Percentiles rank a stretch among this genome's conserved stretches.
phyloP scores from a whole-genome alignment of 1,140 invertebrate genomes.

The Atta colombica region DNA sequence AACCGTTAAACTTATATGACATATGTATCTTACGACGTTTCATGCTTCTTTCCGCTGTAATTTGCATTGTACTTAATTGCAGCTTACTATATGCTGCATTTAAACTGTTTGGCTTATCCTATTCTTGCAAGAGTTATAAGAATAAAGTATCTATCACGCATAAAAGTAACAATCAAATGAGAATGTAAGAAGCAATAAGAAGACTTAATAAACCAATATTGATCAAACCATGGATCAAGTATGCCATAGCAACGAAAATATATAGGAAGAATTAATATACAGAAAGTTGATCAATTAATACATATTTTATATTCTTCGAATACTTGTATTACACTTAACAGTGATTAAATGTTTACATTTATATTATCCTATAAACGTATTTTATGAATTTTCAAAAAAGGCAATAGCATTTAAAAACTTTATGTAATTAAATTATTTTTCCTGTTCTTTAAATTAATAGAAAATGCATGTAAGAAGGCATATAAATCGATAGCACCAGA shows the following conservation, averaged over 20 bases:
- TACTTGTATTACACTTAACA: constrained; percentile 58
- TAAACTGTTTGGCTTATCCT: background rate
- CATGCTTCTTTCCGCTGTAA: constrained; percentile 1
- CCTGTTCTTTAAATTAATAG: background rate
- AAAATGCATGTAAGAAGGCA: background rate
- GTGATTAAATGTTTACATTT: constrained; percentile 39
- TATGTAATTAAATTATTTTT: constrained; percentile 20
- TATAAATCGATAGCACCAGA: background rate
- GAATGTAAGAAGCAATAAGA: too few species aligned
- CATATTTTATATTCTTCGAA: constrained; percentile 57
- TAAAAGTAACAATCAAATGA: background rate
- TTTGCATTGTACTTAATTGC: constrained; percentile 14
- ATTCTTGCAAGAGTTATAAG: background rate
- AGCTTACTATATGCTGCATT: background rate
- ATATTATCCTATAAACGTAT: constrained; percentile 12
- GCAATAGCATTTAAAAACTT: constrained; percentile 36
- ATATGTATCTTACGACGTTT: constrained; percentile 51
- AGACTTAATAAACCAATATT: constrained; percentile 31
- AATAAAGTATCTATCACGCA: background rate
- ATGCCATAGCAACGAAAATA: constrained; percentile 42
- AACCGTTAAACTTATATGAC: constrained; percentile 29
- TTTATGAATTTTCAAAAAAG: constrained; percentile 4
- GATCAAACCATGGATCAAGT: constrained; percentile 59
- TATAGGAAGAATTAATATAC: constrained; percentile 27
- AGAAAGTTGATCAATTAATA: constrained; percentile 12